Evolutionary conservation across 2,113 vertebrate species (phyloP), one percentile per base, ranked within the genome.

Genomic region (Amia ocellicauda): DNA sequence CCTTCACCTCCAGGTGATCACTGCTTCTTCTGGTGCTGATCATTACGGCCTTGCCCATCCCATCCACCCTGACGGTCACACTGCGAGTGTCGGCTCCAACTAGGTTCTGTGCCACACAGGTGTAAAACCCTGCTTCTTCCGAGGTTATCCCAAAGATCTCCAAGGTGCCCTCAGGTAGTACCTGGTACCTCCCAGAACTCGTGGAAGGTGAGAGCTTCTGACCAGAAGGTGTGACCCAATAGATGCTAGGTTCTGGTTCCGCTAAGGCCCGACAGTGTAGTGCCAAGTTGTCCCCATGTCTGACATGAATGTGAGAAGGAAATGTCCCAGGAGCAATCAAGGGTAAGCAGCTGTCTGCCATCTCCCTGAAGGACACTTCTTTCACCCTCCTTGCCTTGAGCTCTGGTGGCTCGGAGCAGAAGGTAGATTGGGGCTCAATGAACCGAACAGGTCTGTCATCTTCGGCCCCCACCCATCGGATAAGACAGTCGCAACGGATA

Each of bases 71-170:
- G 45, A 99, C 67, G 0, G 83, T 89, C 8, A 98, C 67, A 0
- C 89, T 92, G 66, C 84, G 92, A 1, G 92, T 95, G 80, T 98
- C 97, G 0, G 95, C 94, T 13, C 97, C 97, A 0, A 97, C 86
- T 23, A 89, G 77, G 71, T 99, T 99, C 69, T 98, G 94, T 7
- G 96, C 97, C 76, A 99, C 90, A 8, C 97, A 98, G 8, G 96
- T 98, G 61, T 98, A 99, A 19, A 98, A 72, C 22, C 97, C 97
- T 0, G 90, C 92, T 23, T 98, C 91, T 0, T 51, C 62, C 0
- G 24, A 26, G 0, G 89, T 89, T 61, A 94, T 77, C 16, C 80
- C 86, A 0, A 52, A 83, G 41, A 99, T 89, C 82, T 97, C 93
- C 73, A 99, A 77, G 0, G 93, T 97, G 36, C 97, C 97, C 58